Evolutionary conservation across 2,113 vertebrate species (phyloP).

Genomic region (Lepisosteus oculatus): DNA sequence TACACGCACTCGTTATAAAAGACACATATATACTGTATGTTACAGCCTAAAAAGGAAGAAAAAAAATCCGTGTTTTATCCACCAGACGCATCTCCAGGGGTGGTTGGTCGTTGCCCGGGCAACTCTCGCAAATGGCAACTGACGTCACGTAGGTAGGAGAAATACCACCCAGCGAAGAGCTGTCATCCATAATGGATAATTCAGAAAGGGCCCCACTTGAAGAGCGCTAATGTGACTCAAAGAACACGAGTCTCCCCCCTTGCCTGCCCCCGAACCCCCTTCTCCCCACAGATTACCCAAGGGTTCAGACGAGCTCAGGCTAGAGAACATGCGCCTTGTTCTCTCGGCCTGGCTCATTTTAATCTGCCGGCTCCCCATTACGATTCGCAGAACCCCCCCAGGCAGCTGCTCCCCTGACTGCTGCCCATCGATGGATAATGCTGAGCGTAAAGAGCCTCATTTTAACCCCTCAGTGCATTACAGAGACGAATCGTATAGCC

Average conservation of each 20-base stretch:
- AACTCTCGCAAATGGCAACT: constrained; percentile 86
- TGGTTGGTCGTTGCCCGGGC: constrained; percentile 83
- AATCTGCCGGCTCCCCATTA: constrained; percentile 2
- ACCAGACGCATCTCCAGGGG: constrained; percentile 75
- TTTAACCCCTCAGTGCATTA: too few species aligned
- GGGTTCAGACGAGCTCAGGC: background rate
- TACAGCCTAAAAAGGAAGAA: constrained; percentile 76
- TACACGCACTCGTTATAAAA: constrained; percentile 48
- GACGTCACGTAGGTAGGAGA: constrained; percentile 86
- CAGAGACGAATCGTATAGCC: too few species aligned
- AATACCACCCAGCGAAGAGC: constrained; percentile 73
- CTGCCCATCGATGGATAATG: too few species aligned
- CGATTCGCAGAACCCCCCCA: background rate
- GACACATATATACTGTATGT: constrained; percentile 47
- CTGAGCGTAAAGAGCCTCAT: too few species aligned
- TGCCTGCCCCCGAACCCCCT: constrained; percentile 13
- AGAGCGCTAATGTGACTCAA: constrained; percentile 64
- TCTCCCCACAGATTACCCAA: background rate
- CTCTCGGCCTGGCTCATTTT: constrained; percentile 21
- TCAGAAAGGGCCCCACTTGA: constrained; percentile 57
- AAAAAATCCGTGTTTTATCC: constrained; percentile 71
- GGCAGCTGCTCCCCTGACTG: background rate
- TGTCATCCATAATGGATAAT: constrained; percentile 79
- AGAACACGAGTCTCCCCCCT: constrained; percentile 48
- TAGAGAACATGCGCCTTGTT: constrained; percentile 14